These are phyloP conservation scores for Crotalus viridis DNA, from an alignment of 2,113 vertebrate genomes.

Conservation along the genomic window DNA sequence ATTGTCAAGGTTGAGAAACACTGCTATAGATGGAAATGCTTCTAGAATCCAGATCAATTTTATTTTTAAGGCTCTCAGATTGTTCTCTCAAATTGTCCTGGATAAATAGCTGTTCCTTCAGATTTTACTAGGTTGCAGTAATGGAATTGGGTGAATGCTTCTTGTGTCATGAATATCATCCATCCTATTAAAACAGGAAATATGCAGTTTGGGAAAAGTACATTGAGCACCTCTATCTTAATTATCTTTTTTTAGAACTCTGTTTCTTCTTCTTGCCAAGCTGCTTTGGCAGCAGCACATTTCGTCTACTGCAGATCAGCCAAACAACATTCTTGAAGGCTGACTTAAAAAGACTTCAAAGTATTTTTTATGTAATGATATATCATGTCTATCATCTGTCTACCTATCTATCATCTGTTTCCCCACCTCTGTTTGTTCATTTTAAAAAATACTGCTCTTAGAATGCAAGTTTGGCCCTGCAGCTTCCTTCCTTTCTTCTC, in stretches of 20 bases:
- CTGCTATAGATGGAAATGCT: neutral
- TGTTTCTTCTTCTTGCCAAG: conserved; percentile 34
- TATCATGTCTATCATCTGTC: neutral
- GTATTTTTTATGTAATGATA: neutral
- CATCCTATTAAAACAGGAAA: conserved; percentile 58
- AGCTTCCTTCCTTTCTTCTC: neutral
- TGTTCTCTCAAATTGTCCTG: neutral
- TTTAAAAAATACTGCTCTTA: neutral
- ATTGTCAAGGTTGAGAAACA: too few relatives aligned
- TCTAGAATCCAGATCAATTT: neutral
- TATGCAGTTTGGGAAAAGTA: conserved; percentile 45
- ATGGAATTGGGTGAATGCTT: conserved; percentile 43
- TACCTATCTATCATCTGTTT: neutral
- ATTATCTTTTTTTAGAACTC: conserved; percentile 28
- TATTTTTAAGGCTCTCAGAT: neutral
- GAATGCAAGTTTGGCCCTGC: neutral
- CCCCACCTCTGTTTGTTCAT: neutral
- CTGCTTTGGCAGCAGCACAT: neutral
- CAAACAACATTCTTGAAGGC: neutral
- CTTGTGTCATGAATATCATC: conserved; percentile 57
- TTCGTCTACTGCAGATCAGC: neutral
- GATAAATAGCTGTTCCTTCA: conserved; percentile 31
- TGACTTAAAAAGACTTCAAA: neutral
- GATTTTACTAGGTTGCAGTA: conserved; percentile 30
- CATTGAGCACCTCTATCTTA: neutral